These are phyloP conservation scores for Panagrolaimus sp. DNA, from an alignment of 1,140 invertebrate genomes.

Conservation along the genomic window DNA sequence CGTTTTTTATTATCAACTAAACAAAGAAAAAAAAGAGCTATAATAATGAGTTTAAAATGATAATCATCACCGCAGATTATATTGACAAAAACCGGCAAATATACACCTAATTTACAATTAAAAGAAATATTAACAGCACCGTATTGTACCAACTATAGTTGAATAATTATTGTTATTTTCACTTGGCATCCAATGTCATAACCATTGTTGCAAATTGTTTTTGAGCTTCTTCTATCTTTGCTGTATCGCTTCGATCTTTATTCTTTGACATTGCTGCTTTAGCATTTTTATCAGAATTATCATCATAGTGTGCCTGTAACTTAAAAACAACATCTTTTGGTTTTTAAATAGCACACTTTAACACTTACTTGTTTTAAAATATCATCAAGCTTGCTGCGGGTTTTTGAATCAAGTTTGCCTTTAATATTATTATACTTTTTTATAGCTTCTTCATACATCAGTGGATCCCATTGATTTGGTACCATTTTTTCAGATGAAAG, in stretches of 20 bases:
- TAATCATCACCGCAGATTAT: no score
- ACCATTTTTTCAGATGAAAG: no score
- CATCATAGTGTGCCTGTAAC: not conserved
- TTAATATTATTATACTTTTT: not conserved
- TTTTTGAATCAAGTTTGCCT: not conserved
- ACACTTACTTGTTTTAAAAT: not conserved
- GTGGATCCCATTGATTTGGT: constrained; percentile 6
- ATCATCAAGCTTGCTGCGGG: not conserved
- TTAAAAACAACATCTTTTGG: not conserved
- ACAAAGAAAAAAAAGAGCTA: no score
- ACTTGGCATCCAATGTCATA: not conserved
- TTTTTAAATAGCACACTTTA: not conserved
- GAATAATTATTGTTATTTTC: no score
- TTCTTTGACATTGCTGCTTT: not conserved
- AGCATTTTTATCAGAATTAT: not conserved
- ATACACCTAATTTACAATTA: no score
- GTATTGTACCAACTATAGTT: no score
- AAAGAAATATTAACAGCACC: no score
- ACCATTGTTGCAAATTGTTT: not conserved
- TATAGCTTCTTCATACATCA: constrained; percentile 8
- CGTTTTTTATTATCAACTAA: no score
- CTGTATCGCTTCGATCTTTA: not conserved
- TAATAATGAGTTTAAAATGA: no score
- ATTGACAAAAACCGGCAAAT: no score
- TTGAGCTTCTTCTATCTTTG: not conserved